Evolutionary conservation across 2,888 invertebrate species (phyloP).

Genomic region (Emesis russula): DNA sequence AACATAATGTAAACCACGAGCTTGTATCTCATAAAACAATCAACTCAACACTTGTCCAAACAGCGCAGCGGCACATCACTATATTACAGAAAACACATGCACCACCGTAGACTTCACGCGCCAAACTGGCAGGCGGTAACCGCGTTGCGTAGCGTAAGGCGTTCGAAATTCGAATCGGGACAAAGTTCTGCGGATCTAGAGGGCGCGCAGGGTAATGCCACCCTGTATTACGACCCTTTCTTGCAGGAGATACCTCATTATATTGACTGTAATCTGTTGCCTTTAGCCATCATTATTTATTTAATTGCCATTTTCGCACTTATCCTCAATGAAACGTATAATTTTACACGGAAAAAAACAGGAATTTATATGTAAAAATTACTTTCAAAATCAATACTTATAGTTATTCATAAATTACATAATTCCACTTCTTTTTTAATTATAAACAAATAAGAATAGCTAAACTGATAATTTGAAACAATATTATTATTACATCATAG

Average conservation of each 20-base stretch:
- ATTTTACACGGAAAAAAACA: not conserved
- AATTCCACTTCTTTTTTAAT: not conserved
- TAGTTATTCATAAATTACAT: too few relatives aligned
- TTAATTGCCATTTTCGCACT: constrained; percentile 91
- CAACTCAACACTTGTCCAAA: constrained; percentile 96
- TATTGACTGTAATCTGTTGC: constrained; percentile 95
- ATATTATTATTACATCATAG: not conserved
- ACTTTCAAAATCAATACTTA: not conserved
- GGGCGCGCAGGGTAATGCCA: constrained; percentile 89
- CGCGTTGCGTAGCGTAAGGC: constrained; percentile 58
- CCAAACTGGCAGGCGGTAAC: constrained; percentile 93
- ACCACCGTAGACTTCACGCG: constrained; percentile 92
- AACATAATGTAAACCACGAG: constrained; percentile 95
- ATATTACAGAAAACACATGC: constrained; percentile 90
- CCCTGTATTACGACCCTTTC: constrained; percentile 91
- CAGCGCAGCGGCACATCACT: constrained; percentile 92
- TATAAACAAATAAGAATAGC: not conserved
- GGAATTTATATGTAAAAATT: too few relatives aligned
- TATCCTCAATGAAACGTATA: constrained; percentile 43
- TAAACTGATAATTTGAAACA: not conserved
- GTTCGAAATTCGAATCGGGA: constrained; percentile 25
- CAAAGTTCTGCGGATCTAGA: constrained; percentile 91
- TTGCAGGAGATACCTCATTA: constrained; percentile 95
- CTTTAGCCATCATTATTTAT: constrained; percentile 95
- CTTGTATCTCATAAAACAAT: constrained; percentile 95